Base-by-base conservation (phyloP, 35 echinoderm and acorn worm genomes). In the Eucidaris tribuloides region DNA sequence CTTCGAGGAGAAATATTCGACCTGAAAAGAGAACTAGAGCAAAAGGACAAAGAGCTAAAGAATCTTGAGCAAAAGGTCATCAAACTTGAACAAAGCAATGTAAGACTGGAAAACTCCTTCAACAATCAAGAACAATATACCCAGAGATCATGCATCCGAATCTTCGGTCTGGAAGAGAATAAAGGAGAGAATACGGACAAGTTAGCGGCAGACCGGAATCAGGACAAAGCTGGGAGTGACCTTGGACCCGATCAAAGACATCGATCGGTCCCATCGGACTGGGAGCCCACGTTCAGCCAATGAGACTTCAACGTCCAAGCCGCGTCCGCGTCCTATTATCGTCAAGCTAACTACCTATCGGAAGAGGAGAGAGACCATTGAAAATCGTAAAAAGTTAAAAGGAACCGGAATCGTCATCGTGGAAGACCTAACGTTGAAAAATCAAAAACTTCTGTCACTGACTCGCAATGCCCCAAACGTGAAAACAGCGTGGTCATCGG, bases 121-220 rank as follows among this genome's bases (percentile, higher is more conserved):
- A 36, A 76, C 41, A 45, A 42, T 18, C 33, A 36, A 18, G 70
- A 76, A 76, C 70, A 76, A 45, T 76, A 76, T 28, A 36, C 70
- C 7, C 5, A 36, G 28, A 7, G 70, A 25, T 41, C 32, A 37
- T 76, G 70, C 37, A 24, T 76, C 70, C 70, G 70, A 28, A 41
- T 76, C 24, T 76, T 76, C 28, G 70, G 70, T 18, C 33, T 76
- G 32, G 41, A 76, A 76, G 70, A 76, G 28, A 41, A 37, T 9
- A 37, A 37, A 76, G 70, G 70, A 17, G 70, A 76, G 24, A 76
- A 76, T 76, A 76, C 70, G 6, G 70, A 76, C 70, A 76, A 11
- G 70, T 36, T 76, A 7, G 41, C 40, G 7, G 7, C 70, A 24
- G 41, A 76, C n/a, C 7, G 33, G 30, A 7, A 45, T 76, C 15